Percentiles rank a stretch among this genome's conserved stretches.
These are phyloP conservation scores for Hemibates koningsi DNA, from an alignment of 2,113 vertebrate species.

Conservation along the genomic window DNA sequence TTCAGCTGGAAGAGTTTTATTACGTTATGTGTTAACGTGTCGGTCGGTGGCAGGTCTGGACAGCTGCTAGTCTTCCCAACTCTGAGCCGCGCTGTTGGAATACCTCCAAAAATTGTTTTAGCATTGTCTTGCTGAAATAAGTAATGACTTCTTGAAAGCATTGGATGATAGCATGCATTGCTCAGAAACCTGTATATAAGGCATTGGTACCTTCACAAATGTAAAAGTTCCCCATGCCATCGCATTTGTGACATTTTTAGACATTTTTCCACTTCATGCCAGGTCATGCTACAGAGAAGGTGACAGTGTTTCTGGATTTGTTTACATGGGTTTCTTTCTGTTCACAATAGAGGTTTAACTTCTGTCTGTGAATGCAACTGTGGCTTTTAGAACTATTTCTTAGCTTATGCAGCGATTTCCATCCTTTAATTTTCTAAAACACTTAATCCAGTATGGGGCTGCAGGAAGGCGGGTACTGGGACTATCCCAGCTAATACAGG, in stretches of 20 bases:
- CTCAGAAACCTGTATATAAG: neutral
- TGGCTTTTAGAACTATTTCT: neutral
- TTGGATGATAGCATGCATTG: rapidly evolving
- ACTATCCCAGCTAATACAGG: neutral
- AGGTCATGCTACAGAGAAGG: neutral
- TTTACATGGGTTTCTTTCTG: too few relatives aligned
- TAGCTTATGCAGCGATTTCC: neutral
- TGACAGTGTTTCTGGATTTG: neutral
- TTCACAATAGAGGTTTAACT: too few relatives aligned
- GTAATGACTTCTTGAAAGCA: neutral
- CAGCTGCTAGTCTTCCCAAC: neutral
- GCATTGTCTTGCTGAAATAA: neutral
- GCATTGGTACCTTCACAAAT: neutral
- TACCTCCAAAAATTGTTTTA: neutral
- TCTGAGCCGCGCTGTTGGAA: neutral
- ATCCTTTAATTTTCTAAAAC: neutral
- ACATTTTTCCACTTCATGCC: neutral
- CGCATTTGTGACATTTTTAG: neutral
- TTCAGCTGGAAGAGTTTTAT: neutral
- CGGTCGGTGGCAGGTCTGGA: neutral
- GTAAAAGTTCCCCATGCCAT: neutral
- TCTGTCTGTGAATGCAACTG: neutral
- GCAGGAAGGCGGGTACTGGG: neutral
- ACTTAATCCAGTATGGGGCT: neutral
- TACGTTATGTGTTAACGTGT: neutral